A percentile compares a stretch with the other conserved stretches of the same genome.
These are phyloP conservation scores for Plectus sambesii DNA, from an alignment of 1,140 invertebrate species.

Conservation along the genomic window DNA sequence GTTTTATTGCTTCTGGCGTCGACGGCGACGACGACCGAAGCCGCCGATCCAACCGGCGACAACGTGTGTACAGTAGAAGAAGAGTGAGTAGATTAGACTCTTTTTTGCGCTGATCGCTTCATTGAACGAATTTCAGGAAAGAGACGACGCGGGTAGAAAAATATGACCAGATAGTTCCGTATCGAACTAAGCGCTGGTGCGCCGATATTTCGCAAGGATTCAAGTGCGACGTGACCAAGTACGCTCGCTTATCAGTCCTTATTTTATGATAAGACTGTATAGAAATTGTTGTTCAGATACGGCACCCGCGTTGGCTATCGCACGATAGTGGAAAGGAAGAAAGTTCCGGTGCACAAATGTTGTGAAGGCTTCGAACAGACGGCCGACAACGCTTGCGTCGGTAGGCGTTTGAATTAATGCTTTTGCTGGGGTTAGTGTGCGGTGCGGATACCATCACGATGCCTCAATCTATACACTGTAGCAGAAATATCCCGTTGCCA, in stretches of 20 bases:
- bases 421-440: slow-evolving; percentile 1
- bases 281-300: slow-evolving; percentile 32
- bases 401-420: slow-evolving; percentile 12
- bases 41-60: no score
- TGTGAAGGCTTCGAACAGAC: slow-evolving; percentile 63
- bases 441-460: slow-evolving; percentile 6
- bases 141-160: slow-evolving; percentile 30
- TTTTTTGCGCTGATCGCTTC: no score
- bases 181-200: slow-evolving; percentile 28
- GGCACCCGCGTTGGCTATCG: slow-evolving; percentile 41
- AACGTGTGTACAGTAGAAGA: no score
- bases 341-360: slow-evolving; percentile 65
- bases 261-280: slow-evolving; percentile 5
- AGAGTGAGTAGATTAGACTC: no score
- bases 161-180: slow-evolving; percentile 24
- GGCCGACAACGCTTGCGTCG: slow-evolving; percentile 46
- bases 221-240: slow-evolving; percentile 34
- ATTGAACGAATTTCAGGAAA: slow-evolving; percentile 23
- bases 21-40: no score
- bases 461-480: slow-evolving; percentile 4
- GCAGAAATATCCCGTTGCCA: not conserved
- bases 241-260: no score
- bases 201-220: slow-evolving; percentile 32
- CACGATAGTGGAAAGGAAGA: slow-evolving; percentile 56
- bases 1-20: no score